Evolutionary conservation across 1,140 invertebrate species (phyloP).

Genomic region (Tetraneura akinire): DNA sequence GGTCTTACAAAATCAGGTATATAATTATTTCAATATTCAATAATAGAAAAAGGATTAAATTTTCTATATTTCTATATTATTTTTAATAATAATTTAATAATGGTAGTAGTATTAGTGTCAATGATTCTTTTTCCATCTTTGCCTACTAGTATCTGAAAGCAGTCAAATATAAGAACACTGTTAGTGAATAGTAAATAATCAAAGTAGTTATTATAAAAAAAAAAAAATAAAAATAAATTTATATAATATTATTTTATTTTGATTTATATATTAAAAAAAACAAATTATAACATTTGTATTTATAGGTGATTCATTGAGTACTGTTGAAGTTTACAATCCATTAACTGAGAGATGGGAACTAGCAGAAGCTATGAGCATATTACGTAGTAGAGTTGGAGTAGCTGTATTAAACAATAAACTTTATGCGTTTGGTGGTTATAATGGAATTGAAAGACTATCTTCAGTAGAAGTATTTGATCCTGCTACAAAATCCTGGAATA

Average conservation of each 20-base stretch:
- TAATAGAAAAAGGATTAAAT: background rate
- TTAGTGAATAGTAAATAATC: too few species aligned
- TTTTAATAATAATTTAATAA: too few species aligned
- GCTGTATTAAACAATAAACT: slow-evolving; percentile 76
- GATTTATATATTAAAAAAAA: too few species aligned
- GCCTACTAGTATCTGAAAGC: too few species aligned
- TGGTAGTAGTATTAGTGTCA: too few species aligned
- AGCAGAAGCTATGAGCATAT: slow-evolving; percentile 83
- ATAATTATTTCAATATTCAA: slow-evolving; percentile 2
- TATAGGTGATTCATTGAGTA: slow-evolving; percentile 79
- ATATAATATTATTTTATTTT: too few species aligned
- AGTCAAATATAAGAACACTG: too few species aligned
- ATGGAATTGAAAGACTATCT: slow-evolving; percentile 77
- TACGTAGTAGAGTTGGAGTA: slow-evolving; percentile 81
- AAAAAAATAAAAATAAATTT: too few species aligned
- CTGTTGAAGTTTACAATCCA: slow-evolving; percentile 85
- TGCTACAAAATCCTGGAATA: slow-evolving; percentile 72
- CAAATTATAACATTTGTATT: background rate
- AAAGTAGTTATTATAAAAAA: too few species aligned
- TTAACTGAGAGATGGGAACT: slow-evolving; percentile 72
- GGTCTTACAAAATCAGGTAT: slow-evolving; percentile 78
- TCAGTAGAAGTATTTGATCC: slow-evolving; percentile 90
- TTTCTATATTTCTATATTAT: too few species aligned
- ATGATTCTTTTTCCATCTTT: too few species aligned
- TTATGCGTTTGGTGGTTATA: slow-evolving; percentile 78